A percentile compares a stretch with the other conserved stretches of the same genome.
Conservation (phyloP, 2,113 vertebrate genomes). For the Leucopsar rothschildi region DNA sequence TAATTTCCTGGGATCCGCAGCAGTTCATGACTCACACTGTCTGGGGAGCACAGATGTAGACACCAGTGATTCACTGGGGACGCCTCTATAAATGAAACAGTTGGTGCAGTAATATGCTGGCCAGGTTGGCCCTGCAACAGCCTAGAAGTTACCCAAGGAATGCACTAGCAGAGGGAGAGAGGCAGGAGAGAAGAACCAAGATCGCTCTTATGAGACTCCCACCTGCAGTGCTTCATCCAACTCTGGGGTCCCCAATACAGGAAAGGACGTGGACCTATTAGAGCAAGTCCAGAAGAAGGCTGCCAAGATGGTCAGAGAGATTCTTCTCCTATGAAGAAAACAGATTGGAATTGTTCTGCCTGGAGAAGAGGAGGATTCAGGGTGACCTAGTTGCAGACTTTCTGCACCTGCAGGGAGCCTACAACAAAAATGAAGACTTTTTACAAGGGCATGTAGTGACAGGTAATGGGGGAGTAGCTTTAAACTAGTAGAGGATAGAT, state of each 20-base stretch:
- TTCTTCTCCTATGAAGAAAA: neutral
- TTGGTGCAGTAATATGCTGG: neutral
- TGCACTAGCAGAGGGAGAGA: neutral
- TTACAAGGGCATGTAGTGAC: neutral
- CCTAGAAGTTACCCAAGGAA: neutral
- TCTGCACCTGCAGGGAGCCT: neutral
- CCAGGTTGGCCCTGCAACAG: neutral
- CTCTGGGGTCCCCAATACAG: neutral
- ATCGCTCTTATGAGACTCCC: fast-evolving
- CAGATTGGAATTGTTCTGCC: neutral
- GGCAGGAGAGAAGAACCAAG: neutral
- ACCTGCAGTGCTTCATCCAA: neutral
- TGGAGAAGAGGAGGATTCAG: neutral
- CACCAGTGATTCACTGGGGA: neutral
- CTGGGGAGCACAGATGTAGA: neutral
- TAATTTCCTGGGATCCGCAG: neutral
- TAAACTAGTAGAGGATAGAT: neutral
- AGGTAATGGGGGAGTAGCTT: neutral
- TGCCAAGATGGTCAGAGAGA: neutral
- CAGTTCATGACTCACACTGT: neutral
- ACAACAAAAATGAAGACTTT: neutral
- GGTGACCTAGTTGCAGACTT: neutral
- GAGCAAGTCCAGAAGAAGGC: neutral
- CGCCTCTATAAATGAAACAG: neutral
- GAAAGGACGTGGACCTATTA: neutral